Evolutionary conservation across 92 coral and sea anemone species (phyloP), one percentile per base, ranked within the genome.

Genomic region (Parazoanthus atlanticus): DNA sequence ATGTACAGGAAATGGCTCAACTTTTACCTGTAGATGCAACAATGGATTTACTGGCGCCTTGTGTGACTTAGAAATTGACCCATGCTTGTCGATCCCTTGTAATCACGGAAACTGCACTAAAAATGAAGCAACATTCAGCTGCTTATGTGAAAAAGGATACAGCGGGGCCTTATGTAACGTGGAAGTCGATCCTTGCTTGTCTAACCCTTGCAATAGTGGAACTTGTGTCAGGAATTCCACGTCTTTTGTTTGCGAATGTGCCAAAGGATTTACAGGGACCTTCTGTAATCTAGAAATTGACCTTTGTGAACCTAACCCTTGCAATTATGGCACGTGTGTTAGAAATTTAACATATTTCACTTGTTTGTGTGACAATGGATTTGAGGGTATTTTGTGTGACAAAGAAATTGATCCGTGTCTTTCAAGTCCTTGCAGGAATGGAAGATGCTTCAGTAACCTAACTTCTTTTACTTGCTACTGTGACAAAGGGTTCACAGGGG

Each of bases 131-230:
- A 88, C 97, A 9, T 96, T 93, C 46, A 78, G 81, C 23, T 96
- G 98, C 56, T 79, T 56, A 12, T 96, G 98, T 64, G 52, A 74
- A 2, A 79, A 89, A 32, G 97, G 96, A n/a, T 96, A 82, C 56
- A 85, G 82, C 17, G 98, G 98, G 71, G 79, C 69, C 28, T 84
- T 81, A 1, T 94, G 97, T 52, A 93, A 92, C n/a, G 61, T 88
- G 49, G 52, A 74, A 56, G 79, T 85, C 11, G 89, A 93, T 85
- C 88, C 90, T 32, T 96, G 98, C 56, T 74, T 72, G 54, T 85
- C 93, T 46, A 93, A 89, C 38, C 98, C 98, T 41, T 96, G 98
- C 81, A 91, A 70, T 38, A 84, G 86, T 31, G 98, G 98, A 10
- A 38, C 16, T 15, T 96, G 98, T 56, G 43, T 83, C 36, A 17